Base-by-base conservation (phyloP, 2,888 invertebrate genomes). In the Cheilosia vulpina region DNA sequence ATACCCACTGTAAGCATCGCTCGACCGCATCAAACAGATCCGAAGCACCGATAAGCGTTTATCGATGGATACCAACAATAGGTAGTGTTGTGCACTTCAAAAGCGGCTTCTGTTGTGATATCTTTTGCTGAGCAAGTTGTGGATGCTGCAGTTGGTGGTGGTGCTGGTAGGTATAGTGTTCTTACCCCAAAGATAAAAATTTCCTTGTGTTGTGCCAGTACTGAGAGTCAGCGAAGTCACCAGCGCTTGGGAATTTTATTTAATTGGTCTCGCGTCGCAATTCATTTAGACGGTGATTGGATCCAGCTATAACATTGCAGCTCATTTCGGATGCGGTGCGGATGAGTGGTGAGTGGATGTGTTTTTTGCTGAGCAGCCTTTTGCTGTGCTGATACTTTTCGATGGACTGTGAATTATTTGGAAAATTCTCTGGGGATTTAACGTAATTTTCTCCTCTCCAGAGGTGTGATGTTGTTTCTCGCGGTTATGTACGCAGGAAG, bases 21-120 rank as follows among this genome's bases (percentile, higher is more conserved):
- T 80, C 52, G 47, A 43, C 31, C 85, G 31, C 31, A 85, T 80
- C 85, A 85, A 85, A 85, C 19, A 85, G 85, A 85, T 85, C 85
- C 80, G 85, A 72, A 77, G 27, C 52, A 72, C 62, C 65, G 85
- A 85, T 85, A 85, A 85, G 76, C 58, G 65, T 60, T 77, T 85
- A 85, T 85, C 85, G 85, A 85, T 85, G 80, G 81, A 85, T 85
- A 80, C 84, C 84, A 85, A 85, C 85, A 85, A 85, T 85, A 81
- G 85, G 76, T 62, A 71, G 80, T 76, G 76, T 58, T 75, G 85
- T 85, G 66, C 55, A 85, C 85, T 77, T 85, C 85, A 85, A 85
- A 85, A 80, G 85, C 85, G 85, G 85, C 85, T 85, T 72, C 60
- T 76, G 73, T 66, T 57, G 24, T 60, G 55, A 62, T 62, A 63